Conservation (phyloP, 2,797 vertebrate species). For the Clarias fuscus region DNA sequence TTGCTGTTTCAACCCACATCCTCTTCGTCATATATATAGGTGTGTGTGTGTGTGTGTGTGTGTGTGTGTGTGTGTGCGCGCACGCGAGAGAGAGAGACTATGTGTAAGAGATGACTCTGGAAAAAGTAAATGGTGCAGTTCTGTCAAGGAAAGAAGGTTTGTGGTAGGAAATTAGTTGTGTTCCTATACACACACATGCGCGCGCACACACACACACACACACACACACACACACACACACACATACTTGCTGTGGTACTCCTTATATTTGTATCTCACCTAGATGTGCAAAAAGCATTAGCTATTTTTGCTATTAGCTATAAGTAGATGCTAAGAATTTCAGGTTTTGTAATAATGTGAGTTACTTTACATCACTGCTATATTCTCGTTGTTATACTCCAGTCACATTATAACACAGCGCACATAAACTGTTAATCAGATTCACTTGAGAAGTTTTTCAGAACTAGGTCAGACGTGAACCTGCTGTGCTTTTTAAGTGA, state of each 20-base stretch:
- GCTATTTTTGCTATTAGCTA: background rate
- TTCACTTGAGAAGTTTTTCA: background rate
- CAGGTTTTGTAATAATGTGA: background rate
- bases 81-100: background rate
- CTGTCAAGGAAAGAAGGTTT: background rate
- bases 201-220: background rate
- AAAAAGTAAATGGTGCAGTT: background rate
- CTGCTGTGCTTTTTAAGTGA: background rate
- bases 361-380: background rate
- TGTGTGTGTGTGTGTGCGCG: no score
- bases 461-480: background rate
- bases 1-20: no score
- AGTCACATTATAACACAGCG: background rate
- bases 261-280: background rate
- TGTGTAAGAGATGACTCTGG: background rate
- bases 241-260: background rate
- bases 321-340: background rate
- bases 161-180: constrained; percentile 9
- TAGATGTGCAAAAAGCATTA: background rate
- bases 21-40: no score
- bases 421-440: background rate
- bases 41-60: no score
- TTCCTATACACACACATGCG: background rate
- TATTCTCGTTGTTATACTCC: background rate
- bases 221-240: background rate